Evolutionary conservation across 2,888 invertebrate species (phyloP), one percentile per base, ranked within the genome.

Genomic region (Amphimallon solstitiale): DNA sequence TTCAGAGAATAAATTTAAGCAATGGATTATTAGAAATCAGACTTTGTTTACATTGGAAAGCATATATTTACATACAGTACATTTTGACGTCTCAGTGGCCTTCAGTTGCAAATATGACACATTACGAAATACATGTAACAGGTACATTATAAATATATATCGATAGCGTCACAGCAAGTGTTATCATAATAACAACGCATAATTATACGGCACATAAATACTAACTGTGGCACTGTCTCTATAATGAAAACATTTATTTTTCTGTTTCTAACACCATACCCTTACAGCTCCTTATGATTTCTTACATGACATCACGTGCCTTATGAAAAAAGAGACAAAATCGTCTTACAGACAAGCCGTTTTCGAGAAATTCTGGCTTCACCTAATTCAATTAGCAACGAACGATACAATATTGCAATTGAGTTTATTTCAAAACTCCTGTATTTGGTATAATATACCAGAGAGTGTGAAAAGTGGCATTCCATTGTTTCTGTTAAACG

Each of bases 41-140:
- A 70, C 83, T 93, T 67, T 84, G 88, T 52, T 81, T 92, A 60
- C 89, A 90, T 10, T 92, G 92, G 91, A 89, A 90, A 77, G 87
- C 89, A 65, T 86, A 88, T 72, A 88, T 91, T 70, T 88, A 86
- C 76, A 85, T 92, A 66, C 90, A 91, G 75, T 92, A 92, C 78
- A 81, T 85, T 61, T 83, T 86, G 19, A 83, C 82, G 3, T 86
- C 89, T 17, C 82, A 85, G 43, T 89, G 90, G 88, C 88, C 89
- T 73, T 81, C 86, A 19, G 81, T 73, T 9, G 81, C 81, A 72
- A 78, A 79, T 72, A 71, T 77, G 60, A 80, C 81, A 9, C 78
- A 79, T 71, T 77, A 80, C 66, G 81, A 82, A 76, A 79, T 83
- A 37, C 77, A 77, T 66, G 77, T 83, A 65, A 79, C 79, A 72